Evolutionary conservation across 2,113 vertebrate genomes (phyloP), one percentile per base, ranked within the genome.

Genomic region (Panthera uncia): DNA sequence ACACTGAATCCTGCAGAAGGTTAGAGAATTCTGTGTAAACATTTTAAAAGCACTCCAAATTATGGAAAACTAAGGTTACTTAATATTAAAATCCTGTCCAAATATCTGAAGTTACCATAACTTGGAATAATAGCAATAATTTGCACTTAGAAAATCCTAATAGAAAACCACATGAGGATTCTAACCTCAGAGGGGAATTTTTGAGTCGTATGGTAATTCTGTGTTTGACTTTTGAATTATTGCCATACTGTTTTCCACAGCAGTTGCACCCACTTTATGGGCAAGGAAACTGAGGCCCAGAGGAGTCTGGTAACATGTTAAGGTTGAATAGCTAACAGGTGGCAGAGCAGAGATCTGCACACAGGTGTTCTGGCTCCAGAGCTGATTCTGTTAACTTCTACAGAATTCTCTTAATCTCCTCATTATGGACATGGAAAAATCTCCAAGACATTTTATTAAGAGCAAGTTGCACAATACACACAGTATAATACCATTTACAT

Each of bases 11-110:
- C 36, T 74, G 36, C 41, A 63, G 13, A 89, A 71, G 48, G 81
- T 23, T 63, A 76, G 57, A 57, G 14, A 78, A 52, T 65, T 93
- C 57, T 66, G 55, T 25, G 63, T 50, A 48, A 73, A 96, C 33
- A 68, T 36, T 92, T 76, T 52, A 8, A 69, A 52, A 80, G 61
- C 18, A 85, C 36, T 94, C 9, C 23, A 33, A 81, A 48, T 48
- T 80, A 80, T 50, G 29, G 16, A 85, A 95, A 52, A 83, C 33
- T 79, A 41, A 91, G 63, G 29, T 73, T 16, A 94, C 4, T 87
- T 95, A 88, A 71, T 85, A 85, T 85, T 86, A 84, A 91, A 78
- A 66, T 91, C 33, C n/a, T 91, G 10, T 50, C 68, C 33, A 38
- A 81, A n/a, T 85, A 89, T 41, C 41, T 83, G 31, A 80, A 95